phyloP scores from a whole-genome alignment of 2,113 vertebrate genomes.

The Cyanocitta stelleri region DNA sequence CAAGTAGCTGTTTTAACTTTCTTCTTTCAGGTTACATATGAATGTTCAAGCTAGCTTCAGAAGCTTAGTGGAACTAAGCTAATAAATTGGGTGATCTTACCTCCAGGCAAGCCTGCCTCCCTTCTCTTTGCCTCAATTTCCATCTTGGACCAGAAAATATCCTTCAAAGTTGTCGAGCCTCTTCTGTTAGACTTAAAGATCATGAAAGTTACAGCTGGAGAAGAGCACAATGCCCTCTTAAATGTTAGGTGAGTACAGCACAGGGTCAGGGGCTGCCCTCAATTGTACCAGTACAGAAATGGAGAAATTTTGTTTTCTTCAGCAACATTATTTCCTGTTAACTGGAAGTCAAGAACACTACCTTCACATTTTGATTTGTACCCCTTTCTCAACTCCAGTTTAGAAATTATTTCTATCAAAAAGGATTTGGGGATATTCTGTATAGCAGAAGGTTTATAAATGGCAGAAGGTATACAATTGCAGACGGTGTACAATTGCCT shows the following conservation, averaged over 20 bases:
- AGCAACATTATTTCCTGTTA: background rate
- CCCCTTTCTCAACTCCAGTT: background rate
- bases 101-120: background rate
- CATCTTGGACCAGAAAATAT: background rate
- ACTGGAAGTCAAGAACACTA: background rate
- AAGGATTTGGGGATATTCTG: background rate
- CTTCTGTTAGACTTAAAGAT: background rate
- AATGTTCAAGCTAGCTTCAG: background rate
- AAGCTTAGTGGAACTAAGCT: background rate
- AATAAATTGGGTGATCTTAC: background rate
- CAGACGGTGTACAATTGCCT: background rate
- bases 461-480: background rate
- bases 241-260: background rate
- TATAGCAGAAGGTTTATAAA: background rate
- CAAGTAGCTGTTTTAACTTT: background rate
- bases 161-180: background rate
- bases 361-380: background rate
- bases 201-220: background rate
- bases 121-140: background rate
- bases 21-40: background rate
- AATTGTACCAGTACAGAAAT: background rate
- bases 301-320: background rate
- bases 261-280: background rate
- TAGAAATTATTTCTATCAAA: background rate
- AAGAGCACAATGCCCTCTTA: background rate